Evolutionary conservation across 2,797 vertebrate genomes (phyloP), one percentile per base, ranked within the genome.

Genomic region (Dendrocincla fuliginosa): DNA sequence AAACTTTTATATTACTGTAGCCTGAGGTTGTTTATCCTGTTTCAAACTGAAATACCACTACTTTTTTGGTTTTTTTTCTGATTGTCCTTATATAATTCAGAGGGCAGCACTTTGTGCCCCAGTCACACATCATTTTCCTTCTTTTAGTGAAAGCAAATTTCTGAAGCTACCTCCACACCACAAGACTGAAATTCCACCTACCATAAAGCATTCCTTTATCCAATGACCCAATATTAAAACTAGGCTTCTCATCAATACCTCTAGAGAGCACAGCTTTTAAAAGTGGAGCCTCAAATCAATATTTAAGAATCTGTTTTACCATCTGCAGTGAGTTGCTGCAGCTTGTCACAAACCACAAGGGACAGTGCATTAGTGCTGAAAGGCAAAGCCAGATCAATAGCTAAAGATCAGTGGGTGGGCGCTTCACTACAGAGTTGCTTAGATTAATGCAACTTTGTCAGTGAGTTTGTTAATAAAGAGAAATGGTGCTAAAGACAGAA

Each of bases 231-330:
- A 10, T 28, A 90, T 69, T 61, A 91, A 93, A 93, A 86, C 65
- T 3, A 68, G 57, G 23, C 53, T 87, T 89, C 92, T 91, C 79
- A 84, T 95, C 87, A 84, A 92, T 92, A 95, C 39, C 61, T 74
- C 87, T 35, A 50, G 90, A 93, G 81, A 89, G 50, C 56, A 70
- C 5, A 12, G 60, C 79, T 93, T 93, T 89, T 95, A 84, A 84
- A 94, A 87, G 69, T 5, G 76, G 27, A 88, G 61, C 76, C 67
- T 77, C 84, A 84, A 78, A 97, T 96, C 95, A 73, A 96, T 96
- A 94, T 69, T 89, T 91, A 96, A 93, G 92, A 95, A 91, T 91
- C 91, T 96, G 94, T 93, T 96, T 94, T 73, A 78, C 89, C 89
- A 88, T 94, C 95, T 96, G 92, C 83, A 89, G 71, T 25, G 50